phyloP scores from a whole-genome alignment of 2,888 invertebrate genomes.

The Leucania comma region DNA sequence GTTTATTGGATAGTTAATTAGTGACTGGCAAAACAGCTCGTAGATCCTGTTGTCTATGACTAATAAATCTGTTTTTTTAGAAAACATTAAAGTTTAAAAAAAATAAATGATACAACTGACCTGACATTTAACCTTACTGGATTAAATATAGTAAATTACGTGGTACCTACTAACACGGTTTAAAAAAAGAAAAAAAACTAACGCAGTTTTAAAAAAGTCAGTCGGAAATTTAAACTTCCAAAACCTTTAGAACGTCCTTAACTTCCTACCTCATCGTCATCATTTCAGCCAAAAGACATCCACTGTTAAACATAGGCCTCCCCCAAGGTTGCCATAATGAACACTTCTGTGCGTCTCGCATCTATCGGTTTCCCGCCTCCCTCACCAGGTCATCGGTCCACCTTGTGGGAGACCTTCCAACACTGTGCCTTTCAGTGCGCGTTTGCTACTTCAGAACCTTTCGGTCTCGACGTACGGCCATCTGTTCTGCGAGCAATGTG shows the following conservation, averaged over 20 bases:
- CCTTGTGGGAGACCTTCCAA: too few species aligned
- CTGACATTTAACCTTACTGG: slow-evolving; percentile 27
- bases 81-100: slow-evolving; percentile 12
- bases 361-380: too few species aligned
- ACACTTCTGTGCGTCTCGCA: too few species aligned
- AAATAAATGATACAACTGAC: slow-evolving; percentile 18
- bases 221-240: not conserved
- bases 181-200: not conserved
- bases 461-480: too few species aligned
- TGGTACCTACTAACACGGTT: not conserved
- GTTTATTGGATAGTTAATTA: slow-evolving; percentile 55
- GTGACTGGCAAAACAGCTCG: slow-evolving; percentile 40
- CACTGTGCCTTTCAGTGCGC: too few species aligned
- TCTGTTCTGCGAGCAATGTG: too few species aligned
- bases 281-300: too few species aligned
- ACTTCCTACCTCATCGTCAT: too few species aligned
- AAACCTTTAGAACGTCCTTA: not conserved
- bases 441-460: too few species aligned
- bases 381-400: too few species aligned
- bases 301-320: too few species aligned
- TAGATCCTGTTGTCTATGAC: slow-evolving; percentile 52
- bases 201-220: not conserved
- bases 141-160: slow-evolving; percentile 1
- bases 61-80: slow-evolving; percentile 31
- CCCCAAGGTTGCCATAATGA: too few species aligned